Base-by-base conservation (phyloP, 1,140 invertebrate genomes). In the Diploscapter pachys region DNA sequence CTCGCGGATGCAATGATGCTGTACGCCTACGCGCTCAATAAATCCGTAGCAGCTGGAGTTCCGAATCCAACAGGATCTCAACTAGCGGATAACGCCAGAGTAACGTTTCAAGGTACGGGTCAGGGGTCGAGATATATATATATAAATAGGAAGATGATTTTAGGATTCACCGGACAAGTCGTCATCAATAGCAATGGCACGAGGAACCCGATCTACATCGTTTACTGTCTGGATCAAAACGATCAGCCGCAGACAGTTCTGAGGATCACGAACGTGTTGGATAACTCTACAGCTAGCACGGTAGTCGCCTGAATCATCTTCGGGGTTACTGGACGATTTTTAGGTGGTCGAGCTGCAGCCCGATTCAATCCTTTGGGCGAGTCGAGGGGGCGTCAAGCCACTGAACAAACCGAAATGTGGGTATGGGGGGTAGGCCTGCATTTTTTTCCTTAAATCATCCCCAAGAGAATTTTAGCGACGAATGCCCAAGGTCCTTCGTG, bases 141-240 rank as follows among this genome's bases (percentile, higher is more conserved):
- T 48, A 5, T 50, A 65, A 13, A 31, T 8, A 65, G 63, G 51
- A 5, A 2, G 13, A 64, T 51, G 48, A 8, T 76, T 75, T 75
- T 56, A 74, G 72, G 72, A 4, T 55, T 53, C 11, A 74, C 72
- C 6, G 72, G 72, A 8, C 56, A 51, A n/a, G 72, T 74, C 5
- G 31, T 13, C 5, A 74, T 74, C 51, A 74, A 74, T 56, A 13
- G 56, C 8, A 74, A 74, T 70, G 48, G 49, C n/a, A 74, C 49
- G 5, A 49, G 72, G 48, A 72, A 74, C 50, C 72, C 72, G 50
- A 63, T 72, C 8, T 74, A 73, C 63, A 52, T 74, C 56, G 13
- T 74, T 54, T 73, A 55, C 66, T 53, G 67, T 5, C 52, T 74
- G 8, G 72, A 74, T 55, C 5, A 53, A 13, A 53, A 52, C 6